Evolutionary conservation across 2,113 vertebrate species (phyloP).

Genomic region (Larimichthys polyactis): DNA sequence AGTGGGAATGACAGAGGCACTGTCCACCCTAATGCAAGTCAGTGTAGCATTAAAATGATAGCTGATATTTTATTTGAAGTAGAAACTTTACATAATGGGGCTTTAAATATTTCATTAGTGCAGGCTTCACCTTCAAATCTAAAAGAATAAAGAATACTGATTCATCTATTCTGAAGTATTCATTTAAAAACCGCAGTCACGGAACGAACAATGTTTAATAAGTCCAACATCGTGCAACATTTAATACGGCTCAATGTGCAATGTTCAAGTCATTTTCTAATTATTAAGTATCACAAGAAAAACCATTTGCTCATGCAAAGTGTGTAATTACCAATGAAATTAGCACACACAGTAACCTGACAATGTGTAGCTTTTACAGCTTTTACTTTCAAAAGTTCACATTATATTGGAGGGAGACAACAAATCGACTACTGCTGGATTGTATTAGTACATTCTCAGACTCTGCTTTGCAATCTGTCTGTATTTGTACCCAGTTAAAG

Average conservation of each 20-base stretch:
- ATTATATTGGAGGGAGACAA: conserved; percentile 13
- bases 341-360: background rate
- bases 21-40: no score
- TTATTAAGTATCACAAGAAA: background rate
- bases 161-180: background rate
- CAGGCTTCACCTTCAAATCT: background rate
- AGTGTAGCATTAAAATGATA: no score
- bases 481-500: background rate
- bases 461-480: background rate
- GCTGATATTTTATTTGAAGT: no score
- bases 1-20: no score
- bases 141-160: background rate
- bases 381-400: background rate
- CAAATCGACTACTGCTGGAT: background rate
- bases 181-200: background rate
- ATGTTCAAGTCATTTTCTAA: background rate
- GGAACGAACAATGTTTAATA: background rate
- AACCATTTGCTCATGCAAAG: background rate
- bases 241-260: background rate
- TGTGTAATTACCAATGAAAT: background rate
- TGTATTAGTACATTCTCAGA: background rate
- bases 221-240: background rate
- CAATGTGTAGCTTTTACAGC: background rate
- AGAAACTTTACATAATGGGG: no score
- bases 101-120: background rate